phyloP scores from a whole-genome alignment of 2,797 vertebrate species.

The Psittacula derbiana region DNA sequence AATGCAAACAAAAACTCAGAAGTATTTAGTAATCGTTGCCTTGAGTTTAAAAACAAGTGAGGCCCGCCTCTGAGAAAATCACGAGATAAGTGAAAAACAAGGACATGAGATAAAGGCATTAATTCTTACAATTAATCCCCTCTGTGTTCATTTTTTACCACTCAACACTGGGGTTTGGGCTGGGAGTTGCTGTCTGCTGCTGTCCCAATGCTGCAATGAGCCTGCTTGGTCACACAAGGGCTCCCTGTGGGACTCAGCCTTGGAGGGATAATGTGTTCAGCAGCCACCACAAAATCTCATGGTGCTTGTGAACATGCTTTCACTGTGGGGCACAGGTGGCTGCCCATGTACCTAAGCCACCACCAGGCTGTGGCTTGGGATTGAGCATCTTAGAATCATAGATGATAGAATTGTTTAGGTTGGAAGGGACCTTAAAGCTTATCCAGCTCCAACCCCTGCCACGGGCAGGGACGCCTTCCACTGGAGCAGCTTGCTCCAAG shows the following conservation, averaged over 20 bases:
- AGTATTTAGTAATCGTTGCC: background rate
- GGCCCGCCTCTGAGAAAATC: background rate
- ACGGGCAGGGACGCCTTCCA: no score
- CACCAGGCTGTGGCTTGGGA: fast-evolving
- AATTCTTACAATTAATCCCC: background rate
- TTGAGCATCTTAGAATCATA: background rate
- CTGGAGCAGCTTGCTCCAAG: no score
- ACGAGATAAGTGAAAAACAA: background rate
- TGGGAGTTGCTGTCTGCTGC: no score
- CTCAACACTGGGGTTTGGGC: no score
- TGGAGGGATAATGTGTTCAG: background rate
- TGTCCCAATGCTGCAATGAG: no score
- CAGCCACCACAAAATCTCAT: background rate
- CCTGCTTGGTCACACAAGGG: background rate
- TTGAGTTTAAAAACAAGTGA: background rate
- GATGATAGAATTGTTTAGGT: no score
- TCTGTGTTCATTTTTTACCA: no score
- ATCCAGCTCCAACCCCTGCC: no score
- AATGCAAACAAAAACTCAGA: background rate
- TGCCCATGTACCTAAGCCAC: background rate
- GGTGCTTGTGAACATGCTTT: fast-evolving
- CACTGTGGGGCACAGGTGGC: background rate
- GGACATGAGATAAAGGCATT: background rate
- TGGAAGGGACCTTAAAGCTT: no score
- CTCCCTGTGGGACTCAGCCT: fast-evolving